Conservation (phyloP, 2,888 invertebrate genomes). For the Chaetogeoica ovagalla region DNA sequence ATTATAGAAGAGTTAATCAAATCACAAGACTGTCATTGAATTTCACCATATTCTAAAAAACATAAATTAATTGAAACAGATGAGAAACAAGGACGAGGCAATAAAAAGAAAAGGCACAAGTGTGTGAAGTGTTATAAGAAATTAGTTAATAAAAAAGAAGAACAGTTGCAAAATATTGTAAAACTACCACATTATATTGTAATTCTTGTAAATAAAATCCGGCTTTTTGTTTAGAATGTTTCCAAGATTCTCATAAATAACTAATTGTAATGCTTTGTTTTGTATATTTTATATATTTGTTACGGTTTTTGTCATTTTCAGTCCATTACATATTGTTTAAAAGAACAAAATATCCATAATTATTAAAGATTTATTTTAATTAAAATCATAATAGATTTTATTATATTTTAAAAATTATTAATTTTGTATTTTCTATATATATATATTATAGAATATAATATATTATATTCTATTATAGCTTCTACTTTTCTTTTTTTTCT, state of each 20-base stretch:
- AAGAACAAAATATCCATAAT: conserved; percentile 6
- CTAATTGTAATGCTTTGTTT: conserved; percentile 10
- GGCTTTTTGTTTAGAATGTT: conserved; percentile 24
- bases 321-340: conserved; percentile 1
- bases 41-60: conserved; percentile 2
- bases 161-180: conserved; percentile 12
- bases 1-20: conserved; percentile 16
- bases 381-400: too few relatives aligned
- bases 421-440: too few relatives aligned
- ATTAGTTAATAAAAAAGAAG: background rate
- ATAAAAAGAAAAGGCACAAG: background rate
- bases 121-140: conserved; percentile 8
- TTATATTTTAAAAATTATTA: too few relatives aligned
- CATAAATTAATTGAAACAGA: conserved; percentile 9
- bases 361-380: too few relatives aligned
- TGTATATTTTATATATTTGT: conserved; percentile 12
- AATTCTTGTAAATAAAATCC: conserved; percentile 29
- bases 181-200: conserved; percentile 12
- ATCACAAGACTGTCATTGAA: conserved; percentile 4
- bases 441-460: too few relatives aligned
- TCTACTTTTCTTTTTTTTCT: too few relatives aligned
- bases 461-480: too few relatives aligned
- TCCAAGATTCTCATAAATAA: conserved; percentile 18
- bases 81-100: conserved; percentile 2
- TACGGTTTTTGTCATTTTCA: background rate